Base-by-base conservation (phyloP, 1,140 invertebrate genomes). In the Philotrypesis tridentata region DNA sequence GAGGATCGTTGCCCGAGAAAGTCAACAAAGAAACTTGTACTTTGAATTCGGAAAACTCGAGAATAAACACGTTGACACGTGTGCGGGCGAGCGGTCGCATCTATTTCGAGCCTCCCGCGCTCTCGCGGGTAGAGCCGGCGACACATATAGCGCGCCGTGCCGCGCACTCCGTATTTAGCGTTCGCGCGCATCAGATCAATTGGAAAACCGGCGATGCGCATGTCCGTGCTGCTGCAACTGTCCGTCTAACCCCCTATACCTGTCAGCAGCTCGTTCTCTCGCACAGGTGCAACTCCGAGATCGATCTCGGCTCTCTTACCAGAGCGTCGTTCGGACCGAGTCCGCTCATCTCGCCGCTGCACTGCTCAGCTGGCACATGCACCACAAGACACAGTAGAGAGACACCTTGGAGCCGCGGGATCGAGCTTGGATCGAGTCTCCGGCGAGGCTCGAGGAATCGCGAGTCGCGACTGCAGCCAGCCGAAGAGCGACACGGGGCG, bases 291-390 rank as follows among this genome's bases (percentile, higher is more conserved):
- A 11, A 33, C 65, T 29, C 65, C 17, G 11, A 65, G 27, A 65
- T 65, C 48, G 68, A 6, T 14, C 48, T 21, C n/a, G 60, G 25
- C 21, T n/a, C 61, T 33, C 77, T 71, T 67, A 75, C 79, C 79
- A 70, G 48, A n/a, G 68, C 72, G 29, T 67, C 72, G 27, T 17
- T 21, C 25, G 70, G 55, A 9, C 43, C 61, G 2, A 55, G 33
- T 14, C 37, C 65, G 68, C 67, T 71, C 77, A 61, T 60, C 61
- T 65, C n/a, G 61, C 61, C 6, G 23, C 33, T 63, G 29, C 67
- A 70, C 67, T 70, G 23, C 14, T 12, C 17, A 5, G 17, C 67
- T 1, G 11, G 9, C 67, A 1, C 67, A 9, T 37, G 2, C 31
- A 33, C n/a, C 67, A 23, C 67, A n/a, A 9, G 27, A 3, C 33